phyloP scores from a whole-genome alignment of 2,888 invertebrate genomes.

The Itoplectis maculator region DNA sequence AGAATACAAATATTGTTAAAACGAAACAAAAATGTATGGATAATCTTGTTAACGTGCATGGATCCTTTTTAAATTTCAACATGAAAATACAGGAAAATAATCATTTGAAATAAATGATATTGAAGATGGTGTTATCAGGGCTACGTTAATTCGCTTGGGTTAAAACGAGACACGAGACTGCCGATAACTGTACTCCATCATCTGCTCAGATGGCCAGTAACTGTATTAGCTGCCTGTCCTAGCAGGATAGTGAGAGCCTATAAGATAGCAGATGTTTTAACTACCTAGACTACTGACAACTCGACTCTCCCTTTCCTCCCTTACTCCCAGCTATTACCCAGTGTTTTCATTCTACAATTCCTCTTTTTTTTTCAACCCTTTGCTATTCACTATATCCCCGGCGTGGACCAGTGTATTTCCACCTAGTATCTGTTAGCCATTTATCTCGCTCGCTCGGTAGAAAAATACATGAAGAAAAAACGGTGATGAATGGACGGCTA shows the following conservation, averaged over 20 bases:
- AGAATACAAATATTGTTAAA: too few species aligned
- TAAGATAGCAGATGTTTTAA: conserved; percentile 62
- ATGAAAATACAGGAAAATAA: too few species aligned
- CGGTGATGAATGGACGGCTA: conserved; percentile 51
- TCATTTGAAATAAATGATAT: too few species aligned
- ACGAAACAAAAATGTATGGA: too few species aligned
- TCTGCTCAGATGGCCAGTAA: background rate
- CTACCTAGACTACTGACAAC: conserved; percentile 47
- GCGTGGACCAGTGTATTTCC: conserved; percentile 30
- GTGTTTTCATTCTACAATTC: conserved; percentile 59
- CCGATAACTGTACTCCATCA: background rate
- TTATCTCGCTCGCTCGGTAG: conserved; percentile 26
- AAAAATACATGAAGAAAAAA: conserved; percentile 2
- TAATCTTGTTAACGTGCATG: too few species aligned
- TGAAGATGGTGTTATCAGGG: too few species aligned
- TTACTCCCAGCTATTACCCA: conserved; percentile 31
- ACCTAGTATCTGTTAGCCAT: conserved; percentile 52
- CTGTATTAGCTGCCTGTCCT: background rate
- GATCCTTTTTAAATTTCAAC: too few species aligned
- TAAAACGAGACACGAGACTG: background rate
- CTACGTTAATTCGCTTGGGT: background rate
- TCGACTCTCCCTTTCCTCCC: conserved; percentile 24
- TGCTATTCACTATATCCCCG: conserved; percentile 35
- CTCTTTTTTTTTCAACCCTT: conserved; percentile 49
- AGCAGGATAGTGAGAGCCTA: conserved; percentile 41